A percentile compares a stretch with the other conserved stretches of the same genome.
Conservation (phyloP, 2,888 invertebrate species). For the Trachelus troglodyta region DNA sequence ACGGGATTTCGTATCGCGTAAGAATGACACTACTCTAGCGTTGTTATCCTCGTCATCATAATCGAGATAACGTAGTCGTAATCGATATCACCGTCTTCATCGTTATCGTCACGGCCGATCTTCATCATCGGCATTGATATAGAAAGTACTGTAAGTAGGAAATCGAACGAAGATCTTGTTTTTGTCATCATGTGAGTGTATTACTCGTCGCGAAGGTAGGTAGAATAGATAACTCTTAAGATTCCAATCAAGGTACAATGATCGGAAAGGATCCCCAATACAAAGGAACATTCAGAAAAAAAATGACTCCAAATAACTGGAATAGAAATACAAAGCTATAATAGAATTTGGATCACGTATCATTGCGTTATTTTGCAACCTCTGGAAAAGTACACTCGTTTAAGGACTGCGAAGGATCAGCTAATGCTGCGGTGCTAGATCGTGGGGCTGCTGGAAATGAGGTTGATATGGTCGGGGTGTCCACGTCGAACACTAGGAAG, state of each 20-base stretch:
- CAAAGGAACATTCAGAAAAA: background rate
- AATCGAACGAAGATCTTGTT: background rate
- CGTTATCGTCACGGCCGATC: background rate
- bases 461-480: background rate
- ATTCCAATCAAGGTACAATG: background rate
- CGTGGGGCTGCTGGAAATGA: background rate
- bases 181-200: constrained; percentile 2
- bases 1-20: background rate
- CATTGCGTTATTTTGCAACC: background rate
- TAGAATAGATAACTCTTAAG: background rate
- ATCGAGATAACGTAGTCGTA: background rate
- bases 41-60: background rate
- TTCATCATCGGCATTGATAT: background rate
- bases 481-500: constrained; percentile 9
- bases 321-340: background rate
- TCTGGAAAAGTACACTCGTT: background rate
- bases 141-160: background rate
- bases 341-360: background rate
- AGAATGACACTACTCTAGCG: background rate
- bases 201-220: constrained; percentile 1
- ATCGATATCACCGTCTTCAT: background rate
- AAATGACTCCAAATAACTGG: background rate
- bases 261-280: background rate
- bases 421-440: background rate
- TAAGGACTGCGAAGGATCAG: background rate